Evolutionary conservation across 2,888 invertebrate species (phyloP), one percentile per base, ranked within the genome.

Genomic region (Ecdyonurus torrentis): DNA sequence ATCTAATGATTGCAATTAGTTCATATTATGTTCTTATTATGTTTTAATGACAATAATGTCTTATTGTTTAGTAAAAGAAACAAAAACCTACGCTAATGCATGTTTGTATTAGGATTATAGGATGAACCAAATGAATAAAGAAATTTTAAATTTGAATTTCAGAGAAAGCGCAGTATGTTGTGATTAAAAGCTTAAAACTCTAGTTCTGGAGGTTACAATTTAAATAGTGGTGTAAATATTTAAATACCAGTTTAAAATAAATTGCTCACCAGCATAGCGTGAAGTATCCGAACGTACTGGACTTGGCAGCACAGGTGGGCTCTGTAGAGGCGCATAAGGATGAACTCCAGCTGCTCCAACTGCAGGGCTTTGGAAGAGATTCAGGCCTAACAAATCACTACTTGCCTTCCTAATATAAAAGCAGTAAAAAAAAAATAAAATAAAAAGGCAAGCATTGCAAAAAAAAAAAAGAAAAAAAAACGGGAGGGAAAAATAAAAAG

Each of bases 251-350:
- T 15, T 5, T 1, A 19, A 50, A 60, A 20, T 37, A 23, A 23
- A 37, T 19, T 19, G 50, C 22, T 60, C 60, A 63, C 66, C 66
- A 58, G 66, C 63, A 61, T 65, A 66, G 20, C 70, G 63, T 18
- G 58, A 85, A 1, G 84, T 76, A 68, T 84, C 77, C 68, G 85
- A 81, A 65, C 85, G 81, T 61, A 82, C 82, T 19, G 72, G 73
- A 64, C 72, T 73, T 64, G 70, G 71, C 7, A 71, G 60, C n/a
- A 61, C 63, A 25, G 63, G 63, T 2, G 89, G 88, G 69, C 84
- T 86, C 75, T 89, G 89, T 64, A 89, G 75, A 10, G 90, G 89
- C 61, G 90, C 89, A 74, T 90, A 90, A 0, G 90, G 90, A 76
- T 90, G 89, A 7, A 7, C 55, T 20, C 7, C 55, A 7, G 55